A percentile compares a stretch with the other conserved stretches of the same genome.
Evolutionary conservation across 2,797 vertebrate species (phyloP).

Genomic region (Chanos chanos): DNA sequence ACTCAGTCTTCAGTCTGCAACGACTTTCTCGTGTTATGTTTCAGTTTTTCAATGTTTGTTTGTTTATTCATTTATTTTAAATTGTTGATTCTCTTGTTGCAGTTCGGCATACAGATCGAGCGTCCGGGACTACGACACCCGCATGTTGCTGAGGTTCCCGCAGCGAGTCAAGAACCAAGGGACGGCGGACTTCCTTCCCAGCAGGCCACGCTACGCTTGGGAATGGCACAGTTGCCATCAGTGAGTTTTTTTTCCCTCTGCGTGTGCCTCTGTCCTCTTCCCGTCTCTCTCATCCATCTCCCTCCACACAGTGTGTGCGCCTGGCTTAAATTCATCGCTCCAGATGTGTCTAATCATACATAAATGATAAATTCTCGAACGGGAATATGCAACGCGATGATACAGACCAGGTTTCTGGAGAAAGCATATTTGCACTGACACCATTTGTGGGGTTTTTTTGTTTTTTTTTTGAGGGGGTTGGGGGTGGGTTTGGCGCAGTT

Average conservation of each 20-base stretch:
- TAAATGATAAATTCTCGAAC: too few relatives aligned
- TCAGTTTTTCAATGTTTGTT: slow-evolving; percentile 20
- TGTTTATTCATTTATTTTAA: too few relatives aligned
- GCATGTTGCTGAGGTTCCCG: slow-evolving; percentile 93
- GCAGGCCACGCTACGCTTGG: slow-evolving; percentile 93
- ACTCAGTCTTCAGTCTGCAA: too few relatives aligned
- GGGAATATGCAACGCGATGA: too few relatives aligned
- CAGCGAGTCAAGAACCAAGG: slow-evolving; percentile 98
- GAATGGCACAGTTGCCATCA: slow-evolving; percentile 99
- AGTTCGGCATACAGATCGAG: slow-evolving; percentile 84
- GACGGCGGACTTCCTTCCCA: slow-evolving; percentile 93
- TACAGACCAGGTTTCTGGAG: too few relatives aligned
- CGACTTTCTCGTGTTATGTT: slow-evolving; percentile 23
- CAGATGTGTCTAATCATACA: too few relatives aligned
- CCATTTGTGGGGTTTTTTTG: not conserved
- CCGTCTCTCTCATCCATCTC: too few relatives aligned
- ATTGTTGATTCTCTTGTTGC: too few relatives aligned
- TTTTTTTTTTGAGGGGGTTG: not conserved
- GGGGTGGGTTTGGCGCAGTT: too few relatives aligned
- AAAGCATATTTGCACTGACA: not conserved
- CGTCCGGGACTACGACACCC: slow-evolving; percentile 89
- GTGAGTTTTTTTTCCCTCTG: slow-evolving; percentile 72
- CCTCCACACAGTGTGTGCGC: too few relatives aligned
- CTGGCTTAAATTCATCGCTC: not conserved
- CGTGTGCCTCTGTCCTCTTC: too few relatives aligned